These are phyloP conservation scores for Cepaea nemoralis DNA, from an alignment of 1,140 invertebrate genomes.

Conservation along the genomic window DNA sequence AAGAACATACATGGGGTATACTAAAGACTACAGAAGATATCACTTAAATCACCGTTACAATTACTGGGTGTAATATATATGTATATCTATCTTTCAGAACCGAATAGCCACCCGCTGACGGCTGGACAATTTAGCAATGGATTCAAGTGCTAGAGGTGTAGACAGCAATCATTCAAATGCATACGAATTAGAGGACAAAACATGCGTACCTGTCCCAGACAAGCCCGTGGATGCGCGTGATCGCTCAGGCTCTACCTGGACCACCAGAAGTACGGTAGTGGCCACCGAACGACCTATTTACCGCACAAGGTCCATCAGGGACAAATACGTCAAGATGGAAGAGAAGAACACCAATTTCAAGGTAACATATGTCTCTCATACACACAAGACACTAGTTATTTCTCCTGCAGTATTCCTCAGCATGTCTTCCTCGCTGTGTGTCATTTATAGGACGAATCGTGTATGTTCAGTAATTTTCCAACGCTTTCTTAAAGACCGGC, in stretches of 20 bases:
- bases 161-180: neutral
- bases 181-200: neutral
- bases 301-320: slow-evolving; percentile 24
- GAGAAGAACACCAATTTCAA: slow-evolving; percentile 14
- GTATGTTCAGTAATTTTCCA: no score
- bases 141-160: neutral
- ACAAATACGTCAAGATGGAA: slow-evolving; percentile 30
- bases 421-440: no score
- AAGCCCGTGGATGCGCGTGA: neutral
- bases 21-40: no score
- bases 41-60: no score
- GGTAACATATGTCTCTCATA: neutral
- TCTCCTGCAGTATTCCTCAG: no score
- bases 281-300: slow-evolving; percentile 21
- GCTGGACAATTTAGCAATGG: neutral
- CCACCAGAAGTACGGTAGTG: slow-evolving; percentile 15
- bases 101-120: neutral
- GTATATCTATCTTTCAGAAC: neutral
- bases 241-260: slow-evolving; percentile 19
- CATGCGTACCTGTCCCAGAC: neutral
- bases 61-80: no score
- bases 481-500: no score
- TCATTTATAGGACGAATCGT: no score
- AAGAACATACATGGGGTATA: no score
- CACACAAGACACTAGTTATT: neutral